Percentiles rank a stretch among this genome's conserved stretches.
Conservation (phyloP, 2,797 vertebrate genomes). For the Premnoplex brunnescens region DNA sequence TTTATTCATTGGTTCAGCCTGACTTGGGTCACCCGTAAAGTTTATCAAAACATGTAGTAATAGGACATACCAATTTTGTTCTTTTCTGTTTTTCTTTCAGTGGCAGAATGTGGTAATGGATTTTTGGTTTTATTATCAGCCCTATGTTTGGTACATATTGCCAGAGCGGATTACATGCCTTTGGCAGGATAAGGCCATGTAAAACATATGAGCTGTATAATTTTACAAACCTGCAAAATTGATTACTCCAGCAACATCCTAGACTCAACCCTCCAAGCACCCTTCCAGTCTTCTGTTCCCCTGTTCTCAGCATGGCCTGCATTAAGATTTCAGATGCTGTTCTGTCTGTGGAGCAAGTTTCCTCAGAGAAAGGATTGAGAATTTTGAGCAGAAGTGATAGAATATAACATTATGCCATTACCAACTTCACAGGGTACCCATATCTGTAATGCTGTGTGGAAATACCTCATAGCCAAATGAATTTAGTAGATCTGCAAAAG, state of each 20-base stretch:
- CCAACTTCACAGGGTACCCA: background rate
- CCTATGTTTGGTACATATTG: background rate
- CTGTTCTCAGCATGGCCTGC: background rate
- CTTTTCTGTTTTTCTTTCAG: background rate
- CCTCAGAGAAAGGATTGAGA: background rate
- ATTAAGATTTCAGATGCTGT: background rate
- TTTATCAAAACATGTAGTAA: background rate
- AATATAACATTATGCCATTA: background rate
- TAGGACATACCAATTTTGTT: background rate
- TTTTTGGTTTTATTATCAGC: background rate
- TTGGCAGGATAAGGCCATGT: background rate
- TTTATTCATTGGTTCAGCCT: background rate
- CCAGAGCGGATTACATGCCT: background rate
- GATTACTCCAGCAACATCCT: background rate
- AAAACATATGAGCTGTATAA: background rate
- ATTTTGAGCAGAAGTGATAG: background rate
- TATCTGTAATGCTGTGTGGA: background rate
- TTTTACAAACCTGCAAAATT: background rate
- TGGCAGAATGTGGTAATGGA: background rate
- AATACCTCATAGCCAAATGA: background rate
- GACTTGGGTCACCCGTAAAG: background rate
- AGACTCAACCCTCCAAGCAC: background rate
- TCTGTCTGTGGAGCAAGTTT: background rate
- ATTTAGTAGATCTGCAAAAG: background rate
- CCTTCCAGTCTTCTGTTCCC: background rate